Conservation (phyloP, 1,140 invertebrate species). For the Bombus picipes region DNA sequence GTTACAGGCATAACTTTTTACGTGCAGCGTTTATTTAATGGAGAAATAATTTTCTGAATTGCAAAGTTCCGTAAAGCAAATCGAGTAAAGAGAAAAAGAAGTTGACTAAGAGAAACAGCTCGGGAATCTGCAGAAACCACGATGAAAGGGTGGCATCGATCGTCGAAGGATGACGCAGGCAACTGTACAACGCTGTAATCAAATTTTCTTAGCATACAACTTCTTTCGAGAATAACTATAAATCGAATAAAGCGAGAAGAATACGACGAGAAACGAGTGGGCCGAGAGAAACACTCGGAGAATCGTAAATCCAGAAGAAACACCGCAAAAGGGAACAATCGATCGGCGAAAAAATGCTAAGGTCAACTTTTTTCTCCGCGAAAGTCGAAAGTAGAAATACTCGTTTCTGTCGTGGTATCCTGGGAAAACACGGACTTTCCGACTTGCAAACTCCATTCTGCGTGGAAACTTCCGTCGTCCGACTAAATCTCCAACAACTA, state of each 20-base stretch:
- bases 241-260: neutral
- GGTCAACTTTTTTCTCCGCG: neutral
- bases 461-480: neutral
- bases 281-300: neutral
- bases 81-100: too few species aligned
- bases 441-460: neutral
- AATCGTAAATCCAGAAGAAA: neutral
- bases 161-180: too few species aligned
- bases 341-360: constrained; percentile 17
- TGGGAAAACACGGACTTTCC: constrained; percentile 1
- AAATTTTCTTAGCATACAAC: too few species aligned
- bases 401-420: neutral
- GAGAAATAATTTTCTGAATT: too few species aligned
- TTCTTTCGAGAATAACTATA: too few species aligned
- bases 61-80: too few species aligned
- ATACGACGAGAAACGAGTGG: neutral
- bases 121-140: too few species aligned
- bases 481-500: neutral
- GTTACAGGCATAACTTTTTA: too few species aligned
- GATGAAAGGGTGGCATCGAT: too few species aligned
- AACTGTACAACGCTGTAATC: too few species aligned
- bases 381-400: constrained; percentile 5
- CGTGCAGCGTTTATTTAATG: too few species aligned
- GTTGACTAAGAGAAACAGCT: too few species aligned
- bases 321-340: neutral